These are phyloP conservation scores for Dallia pectoralis DNA, from an alignment of 2,797 vertebrate genomes.

Conservation along the genomic window DNA sequence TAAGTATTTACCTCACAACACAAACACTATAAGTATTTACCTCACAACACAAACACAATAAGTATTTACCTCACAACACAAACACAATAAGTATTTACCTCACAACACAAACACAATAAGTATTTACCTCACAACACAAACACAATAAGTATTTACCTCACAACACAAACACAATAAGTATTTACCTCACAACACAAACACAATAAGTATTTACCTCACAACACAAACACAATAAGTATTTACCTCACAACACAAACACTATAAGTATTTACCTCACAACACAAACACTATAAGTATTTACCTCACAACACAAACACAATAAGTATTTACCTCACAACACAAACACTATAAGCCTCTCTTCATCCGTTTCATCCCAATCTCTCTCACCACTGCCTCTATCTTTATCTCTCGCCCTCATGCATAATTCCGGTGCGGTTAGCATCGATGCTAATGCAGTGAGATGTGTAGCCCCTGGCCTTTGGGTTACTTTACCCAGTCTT, in stretches of 20 bases:
- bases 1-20: too few species aligned
- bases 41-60: too few species aligned
- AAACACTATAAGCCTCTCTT: constrained; percentile 11
- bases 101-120: too few species aligned
- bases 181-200: constrained; percentile 14
- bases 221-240: constrained; percentile 76
- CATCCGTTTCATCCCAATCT: background rate
- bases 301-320: constrained; percentile 62
- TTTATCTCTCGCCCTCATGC: constrained; percentile 21
- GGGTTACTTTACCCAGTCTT: constrained; percentile 61
- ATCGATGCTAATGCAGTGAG: constrained; percentile 42
- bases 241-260: constrained; percentile 75
- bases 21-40: too few species aligned
- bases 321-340: constrained; percentile 69
- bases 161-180: constrained; percentile 75
- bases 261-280: constrained; percentile 71
- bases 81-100: too few species aligned
- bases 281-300: constrained; percentile 77
- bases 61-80: too few species aligned
- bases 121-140: too few species aligned
- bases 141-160: too few species aligned
- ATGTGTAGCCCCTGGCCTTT: constrained; percentile 21
- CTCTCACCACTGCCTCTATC: constrained; percentile 5
- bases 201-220: background rate
- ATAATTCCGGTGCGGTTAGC: constrained; percentile 41